Conservation (phyloP, 2,797 vertebrate genomes). For the Microctenopoma steveboyesi region DNA sequence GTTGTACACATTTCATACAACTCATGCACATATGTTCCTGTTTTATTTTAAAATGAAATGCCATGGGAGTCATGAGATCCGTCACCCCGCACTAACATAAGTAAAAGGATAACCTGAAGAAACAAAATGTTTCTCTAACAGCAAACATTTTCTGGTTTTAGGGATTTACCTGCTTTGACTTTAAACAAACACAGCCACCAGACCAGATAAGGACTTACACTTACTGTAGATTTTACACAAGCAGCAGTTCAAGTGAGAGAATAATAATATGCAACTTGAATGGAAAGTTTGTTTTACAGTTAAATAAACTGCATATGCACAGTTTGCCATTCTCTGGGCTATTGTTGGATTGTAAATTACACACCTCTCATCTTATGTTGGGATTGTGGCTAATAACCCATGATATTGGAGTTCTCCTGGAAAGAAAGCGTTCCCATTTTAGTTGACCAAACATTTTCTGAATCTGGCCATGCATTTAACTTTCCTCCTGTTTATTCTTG, state of each 20-base stretch:
- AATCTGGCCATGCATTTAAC: constrained; percentile 45
- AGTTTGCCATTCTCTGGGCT: constrained; percentile 7
- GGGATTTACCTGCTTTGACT: not conserved
- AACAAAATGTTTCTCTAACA: no score
- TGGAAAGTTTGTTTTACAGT: constrained; percentile 25
- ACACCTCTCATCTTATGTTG: constrained; percentile 34
- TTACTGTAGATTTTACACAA: no score
- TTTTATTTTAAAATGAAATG: not conserved
- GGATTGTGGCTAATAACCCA: constrained; percentile 3
- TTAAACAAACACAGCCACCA: constrained; percentile 5
- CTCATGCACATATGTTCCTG: no score
- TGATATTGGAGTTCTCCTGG: constrained; percentile 50
- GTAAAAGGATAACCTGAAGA: not conserved
- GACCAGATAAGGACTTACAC: not conserved
- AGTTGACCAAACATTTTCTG: constrained; percentile 62
- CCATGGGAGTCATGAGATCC: not conserved
- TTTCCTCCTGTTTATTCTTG: constrained; percentile 45
- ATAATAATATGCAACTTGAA: constrained; percentile 24
- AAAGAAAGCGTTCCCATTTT: constrained; percentile 48
- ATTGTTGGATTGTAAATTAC: constrained; percentile 20
- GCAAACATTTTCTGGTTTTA: constrained; percentile 1
- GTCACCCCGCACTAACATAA: not conserved
- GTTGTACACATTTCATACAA: not conserved
- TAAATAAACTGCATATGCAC: constrained; percentile 7
- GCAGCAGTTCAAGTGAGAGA: constrained; percentile 7